Conservation (phyloP, 2,797 vertebrate genomes). For the Enteromius radiatus region DNA sequence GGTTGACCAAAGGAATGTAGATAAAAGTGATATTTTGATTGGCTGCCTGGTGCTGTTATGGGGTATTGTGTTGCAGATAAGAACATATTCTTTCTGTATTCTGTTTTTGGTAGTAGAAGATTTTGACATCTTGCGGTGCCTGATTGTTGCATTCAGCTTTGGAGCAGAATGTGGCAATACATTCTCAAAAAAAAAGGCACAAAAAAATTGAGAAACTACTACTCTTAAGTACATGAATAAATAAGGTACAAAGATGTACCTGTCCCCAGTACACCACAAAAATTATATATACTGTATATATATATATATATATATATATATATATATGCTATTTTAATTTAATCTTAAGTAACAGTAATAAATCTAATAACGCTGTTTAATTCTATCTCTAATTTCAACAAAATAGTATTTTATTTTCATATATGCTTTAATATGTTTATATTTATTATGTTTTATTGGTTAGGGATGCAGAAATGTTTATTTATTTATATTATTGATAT, state of each 20-base stretch:
- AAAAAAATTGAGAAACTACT: not conserved
- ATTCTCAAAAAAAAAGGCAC: not conserved
- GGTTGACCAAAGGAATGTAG: constrained; percentile 14
- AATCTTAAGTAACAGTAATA: not conserved
- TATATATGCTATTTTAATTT: too few species aligned
- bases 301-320: too few species aligned
- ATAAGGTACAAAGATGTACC: not conserved
- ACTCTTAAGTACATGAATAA: not conserved
- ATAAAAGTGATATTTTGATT: constrained; percentile 23
- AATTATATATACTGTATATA: too few species aligned
- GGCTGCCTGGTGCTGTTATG: not conserved
- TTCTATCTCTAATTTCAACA: not conserved
- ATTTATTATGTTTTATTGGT: not conserved
- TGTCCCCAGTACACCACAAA: not conserved
- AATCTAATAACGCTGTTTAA: too few species aligned
- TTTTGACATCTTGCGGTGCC: not conserved
- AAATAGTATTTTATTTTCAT: not conserved
- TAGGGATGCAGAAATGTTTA: not conserved
- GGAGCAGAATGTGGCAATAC: not conserved
- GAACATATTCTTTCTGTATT: not conserved
- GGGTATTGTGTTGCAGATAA: not conserved
- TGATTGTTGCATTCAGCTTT: not conserved
- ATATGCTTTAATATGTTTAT: too few species aligned
- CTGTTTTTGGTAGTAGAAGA: not conserved
- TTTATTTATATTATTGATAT: not conserved